phyloP scores from a whole-genome alignment of 1,140 invertebrate species.

The Argopecten irradians region DNA sequence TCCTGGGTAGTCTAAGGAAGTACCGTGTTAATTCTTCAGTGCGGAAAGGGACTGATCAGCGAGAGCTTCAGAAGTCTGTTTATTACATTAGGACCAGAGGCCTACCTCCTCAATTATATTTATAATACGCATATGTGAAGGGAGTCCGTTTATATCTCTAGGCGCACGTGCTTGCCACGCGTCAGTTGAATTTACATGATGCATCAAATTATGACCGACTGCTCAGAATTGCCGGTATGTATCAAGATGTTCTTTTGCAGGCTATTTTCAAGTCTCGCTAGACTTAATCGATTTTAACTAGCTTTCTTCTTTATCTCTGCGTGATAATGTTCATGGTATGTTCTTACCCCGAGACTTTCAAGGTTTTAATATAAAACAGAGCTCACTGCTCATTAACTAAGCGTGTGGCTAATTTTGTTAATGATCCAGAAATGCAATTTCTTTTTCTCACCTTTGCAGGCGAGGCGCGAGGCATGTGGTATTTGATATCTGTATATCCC shows the following conservation, averaged over 20 bases:
- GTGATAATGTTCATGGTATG: background rate
- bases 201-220: conserved; percentile 13
- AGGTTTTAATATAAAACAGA: background rate
- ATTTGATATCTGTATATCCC: background rate
- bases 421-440: background rate
- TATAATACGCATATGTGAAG: conserved; percentile 18
- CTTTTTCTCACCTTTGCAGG: background rate
- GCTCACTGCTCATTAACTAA: background rate
- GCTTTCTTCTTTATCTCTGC: background rate
- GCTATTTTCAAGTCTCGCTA: background rate
- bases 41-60: background rate
- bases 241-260: background rate
- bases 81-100: background rate
- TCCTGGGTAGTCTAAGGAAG: background rate
- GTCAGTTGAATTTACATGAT: conserved; percentile 4
- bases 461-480: background rate
- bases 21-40: background rate
- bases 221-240: background rate
- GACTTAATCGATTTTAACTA: background rate
- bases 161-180: background rate
- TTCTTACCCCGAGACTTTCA: background rate
- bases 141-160: background rate
- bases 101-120: conserved; percentile 12
- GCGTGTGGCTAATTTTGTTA: background rate
- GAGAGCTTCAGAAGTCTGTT: background rate